Conservation (phyloP, 2,113 vertebrate species). For the Amblyopsis rosae region DNA sequence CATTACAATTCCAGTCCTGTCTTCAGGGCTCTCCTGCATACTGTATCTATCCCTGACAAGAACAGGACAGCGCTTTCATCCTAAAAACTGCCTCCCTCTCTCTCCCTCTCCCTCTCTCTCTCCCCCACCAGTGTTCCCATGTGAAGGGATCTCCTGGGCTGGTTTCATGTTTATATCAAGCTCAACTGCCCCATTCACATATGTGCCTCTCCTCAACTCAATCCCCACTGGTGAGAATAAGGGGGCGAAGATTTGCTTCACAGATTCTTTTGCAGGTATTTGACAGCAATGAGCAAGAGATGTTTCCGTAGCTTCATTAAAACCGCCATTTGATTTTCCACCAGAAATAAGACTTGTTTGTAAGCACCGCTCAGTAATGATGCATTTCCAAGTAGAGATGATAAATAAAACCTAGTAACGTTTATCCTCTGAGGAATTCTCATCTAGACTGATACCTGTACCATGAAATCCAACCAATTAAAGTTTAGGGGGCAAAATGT, state of each 20-base stretch:
- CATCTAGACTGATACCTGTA: background rate
- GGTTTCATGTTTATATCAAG: background rate
- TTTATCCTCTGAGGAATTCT: background rate
- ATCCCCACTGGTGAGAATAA: background rate
- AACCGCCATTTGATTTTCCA: background rate
- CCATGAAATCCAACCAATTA: too few relatives aligned
- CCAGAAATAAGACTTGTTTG: constrained; percentile 1
- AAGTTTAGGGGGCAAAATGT: background rate
- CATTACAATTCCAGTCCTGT: background rate
- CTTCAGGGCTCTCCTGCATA: background rate
- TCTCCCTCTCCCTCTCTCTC: background rate
- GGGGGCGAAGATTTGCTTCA: constrained; percentile 1
- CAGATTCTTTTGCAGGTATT: constrained; percentile 5
- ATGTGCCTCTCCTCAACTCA: background rate
- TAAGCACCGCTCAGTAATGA: background rate
- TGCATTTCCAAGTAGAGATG: background rate
- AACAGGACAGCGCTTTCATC: background rate
- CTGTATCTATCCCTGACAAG: background rate
- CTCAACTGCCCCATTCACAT: background rate
- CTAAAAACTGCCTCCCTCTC: background rate
- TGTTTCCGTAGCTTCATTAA: constrained; percentile 10
- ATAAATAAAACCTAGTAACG: background rate
- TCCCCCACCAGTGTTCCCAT: background rate
- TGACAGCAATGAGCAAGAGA: constrained; percentile 18
- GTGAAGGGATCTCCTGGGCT: background rate